phyloP scores from a whole-genome alignment of 2,113 vertebrate genomes.

The Scomber scombrus region DNA sequence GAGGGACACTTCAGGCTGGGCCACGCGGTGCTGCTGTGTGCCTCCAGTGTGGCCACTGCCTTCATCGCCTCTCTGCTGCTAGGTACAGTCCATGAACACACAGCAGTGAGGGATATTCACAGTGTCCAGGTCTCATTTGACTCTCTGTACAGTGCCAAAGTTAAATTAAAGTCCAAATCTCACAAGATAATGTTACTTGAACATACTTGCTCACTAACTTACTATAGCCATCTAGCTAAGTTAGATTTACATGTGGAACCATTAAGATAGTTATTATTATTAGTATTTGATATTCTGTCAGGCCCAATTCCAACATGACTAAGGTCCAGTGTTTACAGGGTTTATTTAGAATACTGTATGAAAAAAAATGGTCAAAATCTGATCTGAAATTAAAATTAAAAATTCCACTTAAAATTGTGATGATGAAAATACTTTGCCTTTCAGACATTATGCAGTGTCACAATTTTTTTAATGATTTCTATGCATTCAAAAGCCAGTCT shows the following conservation, averaged over 20 bases:
- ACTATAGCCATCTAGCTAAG: no score
- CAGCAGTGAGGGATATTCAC: background rate
- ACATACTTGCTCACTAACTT: no score
- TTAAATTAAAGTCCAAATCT: background rate
- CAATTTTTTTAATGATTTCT: background rate
- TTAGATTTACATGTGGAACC: no score
- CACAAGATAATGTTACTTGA: background rate
- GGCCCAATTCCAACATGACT: no score
- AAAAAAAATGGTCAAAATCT: background rate
- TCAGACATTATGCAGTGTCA: background rate
- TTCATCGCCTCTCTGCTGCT: slow-evolving; percentile 96
- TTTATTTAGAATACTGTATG: no score
- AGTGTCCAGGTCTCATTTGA: background rate
- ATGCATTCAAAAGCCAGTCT: background rate
- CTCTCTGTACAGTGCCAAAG: background rate
- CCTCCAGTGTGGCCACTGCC: slow-evolving; percentile 96
- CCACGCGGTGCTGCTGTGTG: slow-evolving; percentile 95
- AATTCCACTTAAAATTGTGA: no score
- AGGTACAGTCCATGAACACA: slow-evolving; percentile 83
- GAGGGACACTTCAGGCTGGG: slow-evolving; percentile 93
- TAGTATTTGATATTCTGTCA: no score
- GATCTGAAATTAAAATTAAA: background rate
- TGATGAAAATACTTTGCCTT: background rate
- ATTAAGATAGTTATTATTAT: no score
- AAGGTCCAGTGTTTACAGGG: no score